These are phyloP conservation scores for Myopa testacea DNA, from an alignment of 2,888 invertebrate species.

Conservation along the genomic window DNA sequence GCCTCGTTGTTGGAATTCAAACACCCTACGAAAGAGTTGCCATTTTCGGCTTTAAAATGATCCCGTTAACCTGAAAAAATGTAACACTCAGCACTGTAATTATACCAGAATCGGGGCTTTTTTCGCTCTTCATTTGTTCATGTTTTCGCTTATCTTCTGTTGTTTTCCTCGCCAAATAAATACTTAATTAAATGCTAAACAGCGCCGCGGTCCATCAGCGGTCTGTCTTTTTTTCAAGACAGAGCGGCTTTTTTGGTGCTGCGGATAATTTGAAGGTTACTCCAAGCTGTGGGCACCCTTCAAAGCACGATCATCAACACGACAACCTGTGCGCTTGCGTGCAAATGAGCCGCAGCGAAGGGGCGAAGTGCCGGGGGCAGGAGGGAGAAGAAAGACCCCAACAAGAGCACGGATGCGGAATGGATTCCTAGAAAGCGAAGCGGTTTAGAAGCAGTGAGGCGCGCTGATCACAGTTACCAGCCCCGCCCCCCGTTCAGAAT, in stretches of 20 bases:
- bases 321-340: slow-evolving; percentile 16
- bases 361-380: not conserved
- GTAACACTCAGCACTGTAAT: slow-evolving; percentile 21
- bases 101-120: not conserved
- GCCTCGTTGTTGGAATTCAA: not conserved
- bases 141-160: not conserved
- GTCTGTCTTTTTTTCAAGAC: slow-evolving; percentile 9
- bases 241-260: slow-evolving; percentile 32
- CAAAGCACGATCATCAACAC: slow-evolving; percentile 3
- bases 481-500: too few relatives aligned
- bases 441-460: too few relatives aligned
- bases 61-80: slow-evolving; percentile 36
- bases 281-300: not conserved
- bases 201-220: slow-evolving; percentile 5
- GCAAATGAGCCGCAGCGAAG: slow-evolving; percentile 13
- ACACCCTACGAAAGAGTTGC: not conserved
- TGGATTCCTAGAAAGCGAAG: too few relatives aligned
- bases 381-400: not conserved
- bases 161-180: slow-evolving; percentile 6
- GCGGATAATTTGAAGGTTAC: slow-evolving; percentile 42
- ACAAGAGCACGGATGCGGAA: not conserved
- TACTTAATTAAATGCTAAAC: slow-evolving; percentile 43
- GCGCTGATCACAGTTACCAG: too few relatives aligned
- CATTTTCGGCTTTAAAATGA: slow-evolving; percentile 16
- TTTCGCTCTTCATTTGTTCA: not conserved